Base-by-base conservation (phyloP, 64 coral and sea anemone genomes). In the Montipora efflorescens region DNA sequence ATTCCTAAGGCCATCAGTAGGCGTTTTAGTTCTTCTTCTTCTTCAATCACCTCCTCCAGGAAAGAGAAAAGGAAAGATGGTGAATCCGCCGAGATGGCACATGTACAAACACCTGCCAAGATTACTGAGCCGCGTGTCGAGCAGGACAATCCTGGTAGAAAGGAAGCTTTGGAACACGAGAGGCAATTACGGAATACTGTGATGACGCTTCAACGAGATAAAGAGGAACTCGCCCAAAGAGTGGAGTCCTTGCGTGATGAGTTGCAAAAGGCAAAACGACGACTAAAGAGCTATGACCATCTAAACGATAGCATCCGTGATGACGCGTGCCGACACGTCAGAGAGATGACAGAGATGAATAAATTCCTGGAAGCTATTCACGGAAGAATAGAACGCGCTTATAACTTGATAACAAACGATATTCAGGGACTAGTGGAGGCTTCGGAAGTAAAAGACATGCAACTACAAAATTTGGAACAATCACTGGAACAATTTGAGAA, bases 181-280 rank as follows among this genome's bases (percentile, higher is more conserved):
- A 3, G 15, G 19, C 62, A 28, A n/a, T 86, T 86, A 19, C 44
- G 82, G 49, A 71, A 50, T 86, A 4, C 71, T 71, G 20, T 86
- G 8, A 86, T 86, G 82, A 68, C 47, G 8, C 43, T 72, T 10
- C 82, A 86, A 50, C 82, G 18, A 3, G 82, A 86, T 15, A 86
- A 71, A 22, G 82, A 86, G 8, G 62, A 71, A 72, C 82, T 86
- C 14, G 45, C 49, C 18, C 82, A 71, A 51, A 64, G 71, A 4
- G 82, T 86, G 1, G 82, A 69, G 49, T 71, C 82, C n/a, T 16
- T 86, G 18, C 11, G 8, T 51, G 18, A 86, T 13, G 82, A 86
- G 66, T 45, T 86, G 44, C 64, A 70, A 49, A 86, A 9, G 45
- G 19, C 44, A 72, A 86, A 22, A 22, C 8, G 18, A 5, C 11